Conservation (phyloP, 2,888 invertebrate species). For the Aspidiotus rigidus region DNA sequence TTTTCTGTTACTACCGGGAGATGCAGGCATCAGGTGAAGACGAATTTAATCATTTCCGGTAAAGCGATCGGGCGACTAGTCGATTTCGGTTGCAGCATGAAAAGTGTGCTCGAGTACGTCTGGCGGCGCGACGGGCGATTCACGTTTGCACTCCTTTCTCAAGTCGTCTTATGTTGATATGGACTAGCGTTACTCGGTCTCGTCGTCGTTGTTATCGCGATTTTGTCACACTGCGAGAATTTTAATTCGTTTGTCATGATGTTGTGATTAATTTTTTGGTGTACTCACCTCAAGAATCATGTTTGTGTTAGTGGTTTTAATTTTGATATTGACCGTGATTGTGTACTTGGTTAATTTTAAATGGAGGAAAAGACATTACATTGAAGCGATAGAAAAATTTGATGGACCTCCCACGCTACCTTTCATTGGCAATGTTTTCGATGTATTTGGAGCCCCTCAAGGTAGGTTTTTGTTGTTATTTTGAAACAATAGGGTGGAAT, state of each 20-base stretch:
- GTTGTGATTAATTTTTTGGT: neutral
- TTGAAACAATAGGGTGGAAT: no score
- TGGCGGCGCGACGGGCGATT: no score
- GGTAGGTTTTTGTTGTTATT: neutral
- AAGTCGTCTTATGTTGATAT: neutral
- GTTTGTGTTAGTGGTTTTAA: neutral
- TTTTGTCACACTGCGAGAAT: neutral
- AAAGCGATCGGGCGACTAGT: neutral
- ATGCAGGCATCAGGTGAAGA: no score
- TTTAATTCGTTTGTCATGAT: neutral
- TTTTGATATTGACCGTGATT: neutral
- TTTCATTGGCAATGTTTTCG: constrained; percentile 5
- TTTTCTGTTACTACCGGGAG: no score
- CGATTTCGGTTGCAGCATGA: neutral
- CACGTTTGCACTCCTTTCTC: neutral
- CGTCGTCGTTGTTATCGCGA: neutral
- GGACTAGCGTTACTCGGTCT: neutral
- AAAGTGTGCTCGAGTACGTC: neutral
- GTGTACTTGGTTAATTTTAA: neutral
- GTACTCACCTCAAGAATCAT: neutral
- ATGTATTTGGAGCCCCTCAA: neutral
- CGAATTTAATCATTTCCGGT: constrained; percentile 3
- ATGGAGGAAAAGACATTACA: neutral
- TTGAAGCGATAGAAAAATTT: constrained; percentile 6
- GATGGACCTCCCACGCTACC: constrained; percentile 7